phyloP scores from a whole-genome alignment of 1,140 invertebrate species.

The Halyomorpha halys region DNA sequence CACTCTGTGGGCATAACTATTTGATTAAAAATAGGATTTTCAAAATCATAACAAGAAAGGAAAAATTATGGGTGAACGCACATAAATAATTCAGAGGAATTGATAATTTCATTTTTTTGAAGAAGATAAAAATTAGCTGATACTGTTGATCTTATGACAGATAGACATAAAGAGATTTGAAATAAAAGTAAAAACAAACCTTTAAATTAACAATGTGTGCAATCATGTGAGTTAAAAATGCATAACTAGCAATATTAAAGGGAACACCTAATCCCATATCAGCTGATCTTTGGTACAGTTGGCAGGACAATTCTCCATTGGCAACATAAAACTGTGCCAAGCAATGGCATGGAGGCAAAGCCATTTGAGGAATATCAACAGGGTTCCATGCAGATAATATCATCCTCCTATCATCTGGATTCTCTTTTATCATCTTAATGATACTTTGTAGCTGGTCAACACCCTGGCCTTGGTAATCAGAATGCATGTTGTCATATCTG shows the following conservation, averaged over 20 bases:
- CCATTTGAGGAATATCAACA: slow-evolving; percentile 80
- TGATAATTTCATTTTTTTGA: no score
- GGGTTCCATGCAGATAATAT: slow-evolving; percentile 96
- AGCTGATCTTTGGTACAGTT: slow-evolving; percentile 92
- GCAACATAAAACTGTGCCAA: slow-evolving; percentile 91
- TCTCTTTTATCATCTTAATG: slow-evolving; percentile 71
- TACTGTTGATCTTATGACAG: no score
- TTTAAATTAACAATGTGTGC: slow-evolving; percentile 86
- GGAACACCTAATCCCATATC: slow-evolving; percentile 98
- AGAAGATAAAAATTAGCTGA: no score
- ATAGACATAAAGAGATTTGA: no score
- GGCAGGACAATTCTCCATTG: slow-evolving; percentile 72
- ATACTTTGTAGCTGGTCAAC: slow-evolving; percentile 84
- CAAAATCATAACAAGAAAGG: no score
- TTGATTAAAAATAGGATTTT: no score
- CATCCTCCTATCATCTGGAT: slow-evolving; percentile 79
- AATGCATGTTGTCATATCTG: slow-evolving; percentile 71
- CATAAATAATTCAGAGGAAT: no score
- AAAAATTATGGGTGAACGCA: no score
- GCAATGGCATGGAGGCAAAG: slow-evolving; percentile 93
- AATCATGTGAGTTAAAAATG: slow-evolving; percentile 90
- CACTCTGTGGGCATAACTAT: no score
- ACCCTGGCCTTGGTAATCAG: slow-evolving; percentile 79
- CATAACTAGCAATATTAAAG: slow-evolving; percentile 98
- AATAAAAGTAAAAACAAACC: slow-evolving; percentile 34